phyloP scores from a whole-genome alignment of 2,888 invertebrate genomes.

The Synergus gifuensis region DNA sequence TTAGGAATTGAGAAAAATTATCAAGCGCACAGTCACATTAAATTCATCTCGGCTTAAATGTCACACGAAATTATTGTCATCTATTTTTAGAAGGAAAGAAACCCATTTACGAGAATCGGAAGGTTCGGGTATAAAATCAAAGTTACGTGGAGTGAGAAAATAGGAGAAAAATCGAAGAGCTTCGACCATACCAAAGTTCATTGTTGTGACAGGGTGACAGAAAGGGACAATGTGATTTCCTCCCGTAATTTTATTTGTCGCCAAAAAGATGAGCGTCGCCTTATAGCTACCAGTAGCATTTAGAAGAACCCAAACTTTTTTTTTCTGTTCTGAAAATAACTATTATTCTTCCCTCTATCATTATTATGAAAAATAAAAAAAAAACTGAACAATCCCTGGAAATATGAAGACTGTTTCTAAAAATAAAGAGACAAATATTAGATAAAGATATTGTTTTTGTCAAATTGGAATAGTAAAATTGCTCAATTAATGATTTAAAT shows the following conservation, averaged over 20 bases:
- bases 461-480: no score
- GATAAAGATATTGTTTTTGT: no score
- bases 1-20: no score
- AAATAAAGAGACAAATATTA: no score
- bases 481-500: no score
- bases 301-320: background rate
- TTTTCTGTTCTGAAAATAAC: background rate
- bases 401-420: background rate
- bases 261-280: slow-evolving; percentile 55
- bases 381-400: background rate
- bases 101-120: background rate
- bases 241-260: slow-evolving; percentile 58
- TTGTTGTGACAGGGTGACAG: slow-evolving; percentile 48
- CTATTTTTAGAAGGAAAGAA: background rate
- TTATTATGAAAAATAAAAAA: slow-evolving; percentile 1
- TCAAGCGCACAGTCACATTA: background rate
- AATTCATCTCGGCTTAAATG: background rate
- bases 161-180: slow-evolving; percentile 35
- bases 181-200: slow-evolving; percentile 19
- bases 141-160: slow-evolving; percentile 5
- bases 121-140: slow-evolving; percentile 4
- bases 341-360: slow-evolving; percentile 13
- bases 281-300: slow-evolving; percentile 42
- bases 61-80: background rate
- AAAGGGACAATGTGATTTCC: slow-evolving; percentile 56